A percentile compares a stretch with the other conserved stretches of the same genome.
These are phyloP conservation scores for Eumacrocentrus americanus DNA, from an alignment of 2,888 invertebrate species.

Conservation along the genomic window DNA sequence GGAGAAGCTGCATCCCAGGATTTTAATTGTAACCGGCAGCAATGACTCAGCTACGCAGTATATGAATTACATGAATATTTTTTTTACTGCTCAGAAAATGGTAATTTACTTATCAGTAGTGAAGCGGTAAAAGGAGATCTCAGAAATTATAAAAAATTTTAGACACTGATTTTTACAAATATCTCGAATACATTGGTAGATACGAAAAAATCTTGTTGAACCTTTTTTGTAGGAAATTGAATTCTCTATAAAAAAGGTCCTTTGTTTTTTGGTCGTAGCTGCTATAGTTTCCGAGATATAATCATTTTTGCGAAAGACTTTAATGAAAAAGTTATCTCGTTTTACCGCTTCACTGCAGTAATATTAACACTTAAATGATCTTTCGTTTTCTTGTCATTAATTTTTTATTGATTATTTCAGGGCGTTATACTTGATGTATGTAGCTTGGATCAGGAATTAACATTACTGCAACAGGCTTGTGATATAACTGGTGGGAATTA, in stretches of 20 bases:
- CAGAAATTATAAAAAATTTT: no score
- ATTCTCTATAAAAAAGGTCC: no score
- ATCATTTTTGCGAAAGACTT: no score
- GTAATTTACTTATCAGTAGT: slow-evolving; percentile 56
- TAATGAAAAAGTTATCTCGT: no score
- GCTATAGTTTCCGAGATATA: no score
- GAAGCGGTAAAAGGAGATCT: no score
- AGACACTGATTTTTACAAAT: not conserved
- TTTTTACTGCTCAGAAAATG: slow-evolving; percentile 91
- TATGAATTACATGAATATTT: slow-evolving; percentile 98
- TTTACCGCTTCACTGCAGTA: no score
- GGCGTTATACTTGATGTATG: slow-evolving; percentile 92
- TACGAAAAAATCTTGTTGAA: no score
- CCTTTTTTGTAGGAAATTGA: no score
- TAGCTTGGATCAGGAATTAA: slow-evolving; percentile 87
- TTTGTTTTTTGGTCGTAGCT: no score
- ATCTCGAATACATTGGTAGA: no score
- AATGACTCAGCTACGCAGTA: slow-evolving; percentile 93
- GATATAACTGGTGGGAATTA: slow-evolving; percentile 96
- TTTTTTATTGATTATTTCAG: slow-evolving; percentile 65
- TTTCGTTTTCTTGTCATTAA: not conserved
- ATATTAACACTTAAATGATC: no score
- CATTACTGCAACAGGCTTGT: slow-evolving; percentile 92
- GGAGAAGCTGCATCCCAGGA: slow-evolving; percentile 74
- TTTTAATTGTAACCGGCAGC: slow-evolving; percentile 87